Evolutionary conservation across 92 coral and sea anemone species (phyloP), one percentile per base, ranked within the genome.

Genomic region (Isaurus tuberculatus): DNA sequence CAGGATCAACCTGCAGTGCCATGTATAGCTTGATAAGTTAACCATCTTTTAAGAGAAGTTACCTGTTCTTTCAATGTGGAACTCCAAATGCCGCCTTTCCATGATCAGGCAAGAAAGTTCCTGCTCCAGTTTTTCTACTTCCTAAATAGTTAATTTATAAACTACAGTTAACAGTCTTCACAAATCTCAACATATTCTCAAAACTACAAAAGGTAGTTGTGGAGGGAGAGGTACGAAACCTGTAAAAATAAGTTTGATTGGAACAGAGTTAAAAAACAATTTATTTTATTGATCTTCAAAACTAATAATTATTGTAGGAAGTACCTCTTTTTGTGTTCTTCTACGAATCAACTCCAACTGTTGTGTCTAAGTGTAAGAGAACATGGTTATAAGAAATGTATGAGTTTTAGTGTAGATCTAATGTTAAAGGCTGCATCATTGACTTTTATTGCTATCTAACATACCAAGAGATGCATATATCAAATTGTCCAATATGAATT

Each of bases 41-140:
- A n/a, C n/a, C n/a, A n/a, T n/a, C n/a, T n/a, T n/a, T n/a, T n/a
- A n/a, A n/a, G n/a, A n/a, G n/a, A n/a, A n/a, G 7, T 81, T 81
- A 96, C 99, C 99, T 84, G 99, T 92, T 83, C 99, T 91, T 86
- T 96, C 98, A 51, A 96, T 94, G 49, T 94, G 94, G 70, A 91
- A 94, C 73, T 96, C 99, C 43, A 96, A 88, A 40, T 96, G 96
- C 44, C 89, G 86, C 72, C 95, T 88, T 64, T 96, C 93, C 75
- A 83, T 90, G 31, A 87, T 94, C 74, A 96, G 86, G 23, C 66
- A 80, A 17, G 87, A 92, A 65, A 96, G 92, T 84, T 96, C 99
- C 33, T 63, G 80, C 60, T 92, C 92, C 36, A 96, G 85, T 25
- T 65, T 79, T 42, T 86, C 88, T 88, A 90, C 87, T 60, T 89